A percentile compares a stretch with the other conserved stretches of the same genome.
Evolutionary conservation across 1,140 invertebrate species (phyloP).

Genomic region (Cyrtorhinus lividipennis): DNA sequence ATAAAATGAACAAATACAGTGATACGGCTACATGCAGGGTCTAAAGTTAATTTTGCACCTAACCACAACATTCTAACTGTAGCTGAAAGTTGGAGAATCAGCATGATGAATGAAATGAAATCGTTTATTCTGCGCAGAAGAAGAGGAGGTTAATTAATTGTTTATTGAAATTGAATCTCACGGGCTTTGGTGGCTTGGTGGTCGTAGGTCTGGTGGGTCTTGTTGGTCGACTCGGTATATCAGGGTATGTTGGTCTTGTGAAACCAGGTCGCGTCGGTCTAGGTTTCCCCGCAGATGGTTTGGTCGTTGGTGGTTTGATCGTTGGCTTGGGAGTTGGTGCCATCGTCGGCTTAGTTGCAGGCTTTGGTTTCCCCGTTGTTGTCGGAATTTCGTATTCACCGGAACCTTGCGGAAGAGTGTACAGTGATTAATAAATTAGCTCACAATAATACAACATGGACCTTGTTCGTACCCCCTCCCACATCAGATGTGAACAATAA

Average conservation of each 20-base stretch:
- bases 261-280: slow-evolving; percentile 2
- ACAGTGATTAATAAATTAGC: no score
- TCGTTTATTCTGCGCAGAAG: no score
- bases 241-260: slow-evolving; percentile 10
- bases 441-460: no score
- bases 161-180: no score
- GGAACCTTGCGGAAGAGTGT: background rate
- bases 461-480: no score
- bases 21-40: background rate
- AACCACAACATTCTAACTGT: no score
- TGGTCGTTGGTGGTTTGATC: slow-evolving; percentile 15
- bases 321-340: slow-evolving; percentile 2
- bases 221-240: no score
- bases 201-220: background rate
- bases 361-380: background rate
- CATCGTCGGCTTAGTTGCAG: slow-evolving; percentile 6
- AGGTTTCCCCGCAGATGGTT: slow-evolving; percentile 20
- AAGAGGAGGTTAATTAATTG: no score
- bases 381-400: slow-evolving; percentile 10
- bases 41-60: background rate
- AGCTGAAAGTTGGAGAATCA: no score
- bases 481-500: background rate
- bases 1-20: background rate
- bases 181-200: slow-evolving; percentile 1
- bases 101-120: no score